Conservation (phyloP, 2,888 invertebrate genomes). For the Tromatobia lineatoria region DNA sequence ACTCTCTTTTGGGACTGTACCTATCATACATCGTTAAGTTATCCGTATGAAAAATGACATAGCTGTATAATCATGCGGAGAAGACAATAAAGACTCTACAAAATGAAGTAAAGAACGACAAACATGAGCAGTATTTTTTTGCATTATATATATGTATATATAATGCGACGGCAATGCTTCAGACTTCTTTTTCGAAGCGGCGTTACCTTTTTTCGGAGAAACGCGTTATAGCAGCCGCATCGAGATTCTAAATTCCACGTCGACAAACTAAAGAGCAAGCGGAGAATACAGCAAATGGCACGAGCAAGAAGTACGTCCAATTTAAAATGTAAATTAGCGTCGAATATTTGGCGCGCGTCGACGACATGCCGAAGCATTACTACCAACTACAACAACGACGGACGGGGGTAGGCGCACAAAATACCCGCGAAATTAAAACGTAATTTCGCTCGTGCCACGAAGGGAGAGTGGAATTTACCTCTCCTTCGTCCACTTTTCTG, state of each 20-base stretch:
- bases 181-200: neutral
- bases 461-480: slow-evolving; percentile 60
- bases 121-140: slow-evolving; percentile 6
- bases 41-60: slow-evolving; percentile 13
- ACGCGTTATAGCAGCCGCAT: neutral
- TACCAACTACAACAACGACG: slow-evolving; percentile 65
- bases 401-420: slow-evolving; percentile 72
- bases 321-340: slow-evolving; percentile 83
- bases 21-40: no score
- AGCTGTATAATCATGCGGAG: neutral
- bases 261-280: neutral
- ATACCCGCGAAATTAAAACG: slow-evolving; percentile 84
- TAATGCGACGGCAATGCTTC: slow-evolving; percentile 15
- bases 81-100: neutral
- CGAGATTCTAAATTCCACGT: slow-evolving; percentile 32
- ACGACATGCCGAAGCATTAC: slow-evolving; percentile 52
- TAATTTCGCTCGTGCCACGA: slow-evolving; percentile 82
- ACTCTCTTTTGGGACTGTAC: no score
- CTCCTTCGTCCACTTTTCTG: slow-evolving; percentile 18
- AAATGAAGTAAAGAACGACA: neutral
- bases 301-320: slow-evolving; percentile 79
- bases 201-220: slow-evolving; percentile 15
- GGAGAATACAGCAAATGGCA: slow-evolving; percentile 33
- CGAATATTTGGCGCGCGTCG: slow-evolving; percentile 81
- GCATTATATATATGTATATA: neutral